Conservation (phyloP, 2,888 invertebrate species). For the Conchocele bisecta region DNA sequence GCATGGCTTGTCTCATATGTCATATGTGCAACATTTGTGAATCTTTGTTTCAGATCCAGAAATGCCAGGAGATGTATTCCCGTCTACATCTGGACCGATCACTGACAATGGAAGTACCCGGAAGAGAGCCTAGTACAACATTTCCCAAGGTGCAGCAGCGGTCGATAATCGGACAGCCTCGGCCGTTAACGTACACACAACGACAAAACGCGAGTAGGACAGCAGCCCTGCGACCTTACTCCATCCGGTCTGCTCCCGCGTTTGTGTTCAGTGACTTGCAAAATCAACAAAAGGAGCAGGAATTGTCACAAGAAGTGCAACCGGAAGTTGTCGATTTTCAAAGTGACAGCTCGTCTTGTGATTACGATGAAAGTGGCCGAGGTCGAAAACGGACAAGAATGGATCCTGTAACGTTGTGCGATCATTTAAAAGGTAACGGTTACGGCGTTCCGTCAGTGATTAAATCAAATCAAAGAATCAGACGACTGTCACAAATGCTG, state of each 20-base stretch:
- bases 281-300: slow-evolving; percentile 1
- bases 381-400: slow-evolving; percentile 47
- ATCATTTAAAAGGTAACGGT: slow-evolving; percentile 62
- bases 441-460: slow-evolving; percentile 58
- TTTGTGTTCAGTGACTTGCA: slow-evolving; percentile 30
- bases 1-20: too few relatives aligned
- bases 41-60: slow-evolving; percentile 51
- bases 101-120: background rate
- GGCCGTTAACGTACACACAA: slow-evolving; percentile 38
- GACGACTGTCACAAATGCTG: slow-evolving; percentile 39
- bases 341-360: slow-evolving; percentile 39
- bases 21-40: too few relatives aligned
- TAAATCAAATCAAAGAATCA: slow-evolving; percentile 46
- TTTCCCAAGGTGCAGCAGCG: slow-evolving; percentile 55
- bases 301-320: background rate
- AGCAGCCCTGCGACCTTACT: slow-evolving; percentile 31
- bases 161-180: slow-evolving; percentile 40
- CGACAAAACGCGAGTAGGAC: background rate
- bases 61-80: slow-evolving; percentile 58
- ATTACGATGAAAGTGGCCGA: slow-evolving; percentile 36
- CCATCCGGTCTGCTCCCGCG: slow-evolving; percentile 54
- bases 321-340: background rate
- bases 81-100: slow-evolving; percentile 49
- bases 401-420: slow-evolving; percentile 58
- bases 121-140: slow-evolving; percentile 10